Evolutionary conservation across 2,888 invertebrate species (phyloP), one percentile per base, ranked within the genome.

Genomic region (Litoditis marina): DNA sequence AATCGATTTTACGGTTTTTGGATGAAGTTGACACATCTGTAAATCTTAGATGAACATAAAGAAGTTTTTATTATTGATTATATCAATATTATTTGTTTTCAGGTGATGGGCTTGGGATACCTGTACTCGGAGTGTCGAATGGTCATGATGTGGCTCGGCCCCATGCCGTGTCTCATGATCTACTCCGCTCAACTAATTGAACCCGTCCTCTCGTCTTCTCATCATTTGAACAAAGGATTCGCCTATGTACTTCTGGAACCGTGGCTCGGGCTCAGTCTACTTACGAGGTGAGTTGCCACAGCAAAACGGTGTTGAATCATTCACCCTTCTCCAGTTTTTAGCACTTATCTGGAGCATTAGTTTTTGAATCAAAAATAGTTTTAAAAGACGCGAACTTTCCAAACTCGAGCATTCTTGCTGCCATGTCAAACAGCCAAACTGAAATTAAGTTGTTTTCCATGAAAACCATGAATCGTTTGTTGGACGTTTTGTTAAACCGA

Each of bases 211-310:
- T 65, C 66, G 13, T 78, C 70, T 27, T 63, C 55, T 11, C 69
- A 69, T 16, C 76, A 83, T 69, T 67, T 83, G n/a, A 74, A 81
- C 68, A 83, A 83, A 63, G 75, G 79, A 13, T 63, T 71, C 28
- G 76, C 76, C 16, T 83, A 83, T 60, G 68, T 73, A n/a, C 51
- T 78, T 55, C 61, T 82, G 19, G 73, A 78, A 28, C 82, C 82
- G 28, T 82, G 82, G 82, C 74, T 82, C 0, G 82, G 82, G 39
- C 55, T 65, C 4, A 81, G 81, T 30, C 74, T 83, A 34, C 71
- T 83, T 25, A 82, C 80, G 8, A 77, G 71, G 72, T 73, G 30
- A 7, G 16, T 25, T 5, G 3, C 6, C 16, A 51, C 22, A 16
- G 8, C 19, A 39, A 11, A 50, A 22, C n/a, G 16, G 16, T 4